phyloP scores from a whole-genome alignment of 2,888 invertebrate species.

The Athalia circularis region DNA sequence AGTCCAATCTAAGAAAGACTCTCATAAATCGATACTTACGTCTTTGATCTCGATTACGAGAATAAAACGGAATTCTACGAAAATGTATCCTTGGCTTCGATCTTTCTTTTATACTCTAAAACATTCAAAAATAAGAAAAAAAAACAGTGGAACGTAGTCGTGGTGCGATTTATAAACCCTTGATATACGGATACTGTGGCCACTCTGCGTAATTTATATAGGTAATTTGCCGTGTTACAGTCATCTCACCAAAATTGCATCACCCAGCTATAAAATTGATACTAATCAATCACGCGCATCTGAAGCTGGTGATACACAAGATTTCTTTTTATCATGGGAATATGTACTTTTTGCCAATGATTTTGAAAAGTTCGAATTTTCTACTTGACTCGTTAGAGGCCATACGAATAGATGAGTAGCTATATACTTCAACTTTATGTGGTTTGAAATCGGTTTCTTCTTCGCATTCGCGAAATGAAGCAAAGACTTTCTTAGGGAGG shows the following conservation, averaged over 20 bases:
- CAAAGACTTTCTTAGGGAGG: neutral
- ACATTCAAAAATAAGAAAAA: neutral
- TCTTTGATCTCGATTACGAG: neutral
- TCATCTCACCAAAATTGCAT: no score
- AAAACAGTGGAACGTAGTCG: neutral
- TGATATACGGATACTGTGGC: neutral
- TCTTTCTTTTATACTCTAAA: neutral
- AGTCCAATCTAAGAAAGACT: slow-evolving; percentile 14
- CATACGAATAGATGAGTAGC: no score
- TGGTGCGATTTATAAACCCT: slow-evolving; percentile 6
- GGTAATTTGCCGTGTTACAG: no score
- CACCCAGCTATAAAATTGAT: no score
- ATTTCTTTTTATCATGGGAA: no score
- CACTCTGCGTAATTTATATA: neutral
- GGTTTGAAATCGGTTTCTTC: no score
- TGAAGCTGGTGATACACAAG: no score
- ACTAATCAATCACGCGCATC: no score
- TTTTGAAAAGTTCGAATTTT: neutral
- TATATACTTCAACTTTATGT: no score
- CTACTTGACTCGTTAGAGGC: neutral
- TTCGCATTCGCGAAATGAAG: neutral
- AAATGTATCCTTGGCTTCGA: slow-evolving; percentile 8
- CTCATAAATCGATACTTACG: neutral
- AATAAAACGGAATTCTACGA: slow-evolving; percentile 3
- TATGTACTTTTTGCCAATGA: no score